Evolutionary conservation across 1,140 invertebrate genomes (phyloP), one percentile per base, ranked within the genome.

Genomic region (Euglossa dilemma): DNA sequence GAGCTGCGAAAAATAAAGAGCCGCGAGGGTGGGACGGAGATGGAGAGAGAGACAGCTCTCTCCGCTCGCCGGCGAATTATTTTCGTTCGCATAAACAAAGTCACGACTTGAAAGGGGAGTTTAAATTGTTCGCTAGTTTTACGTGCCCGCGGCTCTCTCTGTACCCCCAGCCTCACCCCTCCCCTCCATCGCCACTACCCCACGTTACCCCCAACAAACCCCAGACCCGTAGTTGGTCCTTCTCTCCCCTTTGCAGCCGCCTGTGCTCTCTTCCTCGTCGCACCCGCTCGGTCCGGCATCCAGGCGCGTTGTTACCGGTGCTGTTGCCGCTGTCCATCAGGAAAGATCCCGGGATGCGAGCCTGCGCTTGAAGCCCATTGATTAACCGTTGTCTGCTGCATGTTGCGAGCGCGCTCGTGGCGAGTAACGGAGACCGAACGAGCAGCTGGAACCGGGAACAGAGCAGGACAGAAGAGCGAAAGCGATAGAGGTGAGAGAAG

Each of bases 291-390:
- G 56, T 56, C 50, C 66, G 59, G 64, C 70, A 75, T 64, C 72
- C 72, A 61, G 54, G 36, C 54, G 36, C 54, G 57, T 67, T 88
- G 89, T 90, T 89, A 87, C 86, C 87, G 91, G 91, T 91, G 86
- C 83, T 85, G 86, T 85, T 87, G 86, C 83, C 89, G 92, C 91
- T 93, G 92, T 94, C 93, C 92, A 92, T 94, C 93, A 93, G 89
- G 91, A 90, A 94, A 93, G 92, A 94, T 93, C 89, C 91, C 89
- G 90, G 88, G 90, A 90, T 91, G 91, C 90, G 91, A 90, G 87
- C 75, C 86, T 93, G 93, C 90, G 91, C 91, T 93, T 93, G 92
- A 93, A 93, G 92, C 92, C 91, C 93, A 94, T 94, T 94, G 93
- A 94, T 94, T 94, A 94, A 94, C 91, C 91, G 92, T 94, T 94